A percentile compares a stretch with the other conserved stretches of the same genome.
These are phyloP conservation scores for Microctonus hyperodae DNA, from an alignment of 2,888 invertebrate genomes.

Conservation along the genomic window DNA sequence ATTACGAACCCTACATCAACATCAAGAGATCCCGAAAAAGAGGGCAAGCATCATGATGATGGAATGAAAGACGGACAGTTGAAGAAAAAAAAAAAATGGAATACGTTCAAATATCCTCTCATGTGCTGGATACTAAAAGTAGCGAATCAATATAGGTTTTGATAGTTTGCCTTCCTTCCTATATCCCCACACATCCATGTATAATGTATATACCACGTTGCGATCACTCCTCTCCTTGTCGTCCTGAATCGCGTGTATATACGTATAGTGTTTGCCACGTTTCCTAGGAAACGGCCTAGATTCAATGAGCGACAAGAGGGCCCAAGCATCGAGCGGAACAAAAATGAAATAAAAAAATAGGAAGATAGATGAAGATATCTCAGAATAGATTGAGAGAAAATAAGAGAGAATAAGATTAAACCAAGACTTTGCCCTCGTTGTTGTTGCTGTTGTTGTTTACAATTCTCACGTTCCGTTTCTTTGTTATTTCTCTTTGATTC, in stretches of 20 bases:
- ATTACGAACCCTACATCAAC: not conserved
- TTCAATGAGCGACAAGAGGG: conserved; percentile 37
- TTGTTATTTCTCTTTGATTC: not conserved
- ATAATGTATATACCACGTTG: too few species aligned
- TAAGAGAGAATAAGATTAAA: not conserved
- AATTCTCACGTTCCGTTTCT: not conserved
- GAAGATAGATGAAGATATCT: conserved; percentile 19
- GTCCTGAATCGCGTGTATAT: conserved; percentile 26
- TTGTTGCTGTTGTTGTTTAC: not conserved
- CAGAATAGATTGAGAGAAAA: not conserved
- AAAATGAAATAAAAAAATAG: too few species aligned
- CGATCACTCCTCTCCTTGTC: conserved; percentile 33
- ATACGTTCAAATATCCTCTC: not conserved
- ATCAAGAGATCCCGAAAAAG: not conserved
- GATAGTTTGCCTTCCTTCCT: conserved; percentile 22
- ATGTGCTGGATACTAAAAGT: not conserved
- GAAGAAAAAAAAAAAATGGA: conserved; percentile 9
- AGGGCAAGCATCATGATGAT: conserved; percentile 3
- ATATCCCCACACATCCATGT: conserved; percentile 4
- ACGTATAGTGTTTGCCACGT: conserved; percentile 44
- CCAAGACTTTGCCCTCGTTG: conserved; percentile 7
- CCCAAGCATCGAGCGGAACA: conserved; percentile 15
- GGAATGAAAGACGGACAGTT: conserved; percentile 18
- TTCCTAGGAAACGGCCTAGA: conserved; percentile 56
- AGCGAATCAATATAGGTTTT: conserved; percentile 28